phyloP scores from a whole-genome alignment of 2,888 invertebrate species.

The Tridacna gigas region DNA sequence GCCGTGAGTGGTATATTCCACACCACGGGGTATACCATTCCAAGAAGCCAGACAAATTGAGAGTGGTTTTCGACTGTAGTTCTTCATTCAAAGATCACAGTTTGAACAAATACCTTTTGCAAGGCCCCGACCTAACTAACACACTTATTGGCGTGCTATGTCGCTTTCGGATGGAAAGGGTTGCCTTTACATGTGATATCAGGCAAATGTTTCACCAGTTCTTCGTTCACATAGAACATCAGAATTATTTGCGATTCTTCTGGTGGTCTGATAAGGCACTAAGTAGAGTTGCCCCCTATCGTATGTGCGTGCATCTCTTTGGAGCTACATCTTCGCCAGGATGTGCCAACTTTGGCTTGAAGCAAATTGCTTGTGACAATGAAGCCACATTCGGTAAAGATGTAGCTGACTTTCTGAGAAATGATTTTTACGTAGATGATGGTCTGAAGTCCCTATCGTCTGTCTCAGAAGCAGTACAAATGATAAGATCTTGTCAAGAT shows the following conservation, averaged over 20 bases:
- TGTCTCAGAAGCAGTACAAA: constrained; percentile 28
- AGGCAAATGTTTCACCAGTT: background rate
- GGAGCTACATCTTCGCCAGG: constrained; percentile 61
- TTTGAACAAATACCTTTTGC: constrained; percentile 48
- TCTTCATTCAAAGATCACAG: constrained; percentile 14
- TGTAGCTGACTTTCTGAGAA: constrained; percentile 17
- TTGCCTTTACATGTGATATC: background rate
- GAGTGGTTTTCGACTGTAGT: constrained; percentile 58
- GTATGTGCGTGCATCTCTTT: constrained; percentile 2
- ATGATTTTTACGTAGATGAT: constrained; percentile 48
- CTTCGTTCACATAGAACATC: background rate
- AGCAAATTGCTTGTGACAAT: constrained; percentile 26
- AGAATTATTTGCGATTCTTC: background rate
- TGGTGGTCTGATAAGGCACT: background rate
- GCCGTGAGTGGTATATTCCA: constrained; percentile 36
- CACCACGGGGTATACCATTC: constrained; percentile 38
- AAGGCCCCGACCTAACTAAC: constrained; percentile 64
- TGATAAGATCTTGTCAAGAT: constrained; percentile 25
- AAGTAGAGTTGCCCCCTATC: background rate
- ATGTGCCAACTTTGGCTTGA: constrained; percentile 46
- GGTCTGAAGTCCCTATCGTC: constrained; percentile 29
- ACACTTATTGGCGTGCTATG: constrained; percentile 60
- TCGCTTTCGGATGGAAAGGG: constrained; percentile 25
- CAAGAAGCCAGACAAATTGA: constrained; percentile 36
- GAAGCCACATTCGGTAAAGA: constrained; percentile 26